Conservation (phyloP, 2,888 invertebrate genomes). For the Syrista parreyssii region DNA sequence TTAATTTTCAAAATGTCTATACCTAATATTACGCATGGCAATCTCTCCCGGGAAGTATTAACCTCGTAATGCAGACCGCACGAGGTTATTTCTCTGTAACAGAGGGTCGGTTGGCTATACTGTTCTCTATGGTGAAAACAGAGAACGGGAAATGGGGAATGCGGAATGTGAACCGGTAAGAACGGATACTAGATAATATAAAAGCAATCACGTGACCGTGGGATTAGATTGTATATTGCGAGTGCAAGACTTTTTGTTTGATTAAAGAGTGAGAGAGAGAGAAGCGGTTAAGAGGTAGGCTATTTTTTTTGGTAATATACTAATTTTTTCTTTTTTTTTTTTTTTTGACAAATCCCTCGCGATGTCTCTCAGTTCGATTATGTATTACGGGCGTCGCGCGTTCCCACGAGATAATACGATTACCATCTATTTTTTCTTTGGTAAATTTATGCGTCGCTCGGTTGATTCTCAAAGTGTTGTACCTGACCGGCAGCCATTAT, state of each 20-base stretch:
- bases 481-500: background rate
- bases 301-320: background rate
- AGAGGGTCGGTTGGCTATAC: background rate
- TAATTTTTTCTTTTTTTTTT: background rate
- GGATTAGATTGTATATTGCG: background rate
- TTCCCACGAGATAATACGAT: conserved; percentile 60
- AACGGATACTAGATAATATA: background rate
- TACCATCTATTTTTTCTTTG: conserved; percentile 58
- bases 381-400: conserved; percentile 6
- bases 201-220: background rate
- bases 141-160: background rate
- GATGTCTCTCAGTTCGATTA: background rate
- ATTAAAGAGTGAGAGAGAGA: background rate
- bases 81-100: background rate
- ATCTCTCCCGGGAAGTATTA: background rate
- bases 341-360: background rate
- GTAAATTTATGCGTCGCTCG: conserved; percentile 52
- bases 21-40: background rate
- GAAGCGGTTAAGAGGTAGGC: background rate
- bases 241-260: background rate
- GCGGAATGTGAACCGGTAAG: background rate
- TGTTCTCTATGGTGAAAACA: background rate
- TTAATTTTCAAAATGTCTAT: background rate
- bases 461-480: background rate
- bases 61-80: background rate